phyloP scores from a whole-genome alignment of 2,888 invertebrate species.

The Taenaris catops region DNA sequence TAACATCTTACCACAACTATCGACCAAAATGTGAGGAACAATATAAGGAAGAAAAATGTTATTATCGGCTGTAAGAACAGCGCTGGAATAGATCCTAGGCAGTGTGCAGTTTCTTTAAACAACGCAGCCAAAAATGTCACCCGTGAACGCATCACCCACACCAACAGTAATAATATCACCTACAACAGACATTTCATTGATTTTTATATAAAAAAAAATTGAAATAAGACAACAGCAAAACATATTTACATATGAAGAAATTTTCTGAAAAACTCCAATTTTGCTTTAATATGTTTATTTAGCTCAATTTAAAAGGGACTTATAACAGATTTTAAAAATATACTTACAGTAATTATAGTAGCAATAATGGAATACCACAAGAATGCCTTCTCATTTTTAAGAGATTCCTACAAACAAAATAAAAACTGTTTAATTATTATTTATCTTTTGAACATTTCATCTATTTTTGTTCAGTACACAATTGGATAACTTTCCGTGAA shows the following conservation, averaged over 20 bases:
- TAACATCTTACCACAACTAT: slow-evolving; percentile 85
- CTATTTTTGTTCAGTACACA: too few relatives aligned
- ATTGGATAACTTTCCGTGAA: too few relatives aligned
- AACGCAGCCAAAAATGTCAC: slow-evolving; percentile 90
- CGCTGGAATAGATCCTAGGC: slow-evolving; percentile 90
- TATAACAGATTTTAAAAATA: too few relatives aligned
- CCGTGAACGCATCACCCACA: slow-evolving; percentile 88
- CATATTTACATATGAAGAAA: too few relatives aligned
- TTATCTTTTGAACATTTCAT: too few relatives aligned
- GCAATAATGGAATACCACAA: slow-evolving; percentile 91
- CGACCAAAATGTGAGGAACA: slow-evolving; percentile 93
- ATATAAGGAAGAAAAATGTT: slow-evolving; percentile 88
- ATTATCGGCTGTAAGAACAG: slow-evolving; percentile 91
- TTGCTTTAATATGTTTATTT: too few relatives aligned
- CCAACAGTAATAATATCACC: slow-evolving; percentile 86
- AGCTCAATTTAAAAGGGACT: too few relatives aligned
- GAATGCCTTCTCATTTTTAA: slow-evolving; percentile 92
- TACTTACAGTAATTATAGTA: slow-evolving; percentile 90
- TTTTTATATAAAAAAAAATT: too few relatives aligned
- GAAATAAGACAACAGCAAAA: too few relatives aligned
- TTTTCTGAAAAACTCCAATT: too few relatives aligned
- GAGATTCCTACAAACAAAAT: slow-evolving; percentile 84
- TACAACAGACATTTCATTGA: slow-evolving; percentile 44
- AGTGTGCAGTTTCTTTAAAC: slow-evolving; percentile 94
- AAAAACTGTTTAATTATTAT: too few relatives aligned